Base-by-base conservation (phyloP, 2,113 vertebrate species). In the Mesembrinibis cayennensis region DNA sequence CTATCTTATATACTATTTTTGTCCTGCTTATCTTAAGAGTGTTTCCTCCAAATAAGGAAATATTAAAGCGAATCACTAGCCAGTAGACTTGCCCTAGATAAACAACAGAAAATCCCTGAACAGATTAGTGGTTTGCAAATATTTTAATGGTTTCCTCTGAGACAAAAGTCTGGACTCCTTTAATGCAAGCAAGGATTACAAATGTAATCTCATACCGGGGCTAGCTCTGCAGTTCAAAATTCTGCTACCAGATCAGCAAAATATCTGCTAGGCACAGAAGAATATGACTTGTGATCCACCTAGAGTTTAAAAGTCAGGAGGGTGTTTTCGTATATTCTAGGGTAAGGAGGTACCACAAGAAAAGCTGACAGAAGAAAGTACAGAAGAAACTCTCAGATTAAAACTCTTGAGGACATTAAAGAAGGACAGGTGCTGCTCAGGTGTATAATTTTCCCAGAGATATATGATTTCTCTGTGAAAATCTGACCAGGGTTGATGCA, bases 41-140 rank as follows among this genome's bases (percentile, higher is more conserved):
- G 7, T 56, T 27, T 50, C 30, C 16, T 71, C 9, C 40, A 92
- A 82, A 86, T n/a, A 92, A 85, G 38, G 44, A 82, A 86, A 94
- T 55, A 55, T 17, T 82, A 80, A 86, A 74, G 2, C 63, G 17
- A 78, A 78, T 63, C 47, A 49, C 58, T 74, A 87, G 36, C 34
- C 72, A 52, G 44, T n/a, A 81, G 72, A n/a, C 36, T 87, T 91
- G 92, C 7, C 89, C 87, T 77, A 89, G 63, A 95, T 91, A 95
- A 96, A 93, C 42, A 90, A 72, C 34, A 36, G 63, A 89, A 95
- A 94, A 96, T 91, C 87, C 67, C 63, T 36, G 34, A 87, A 70
- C 23, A 73, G 93, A 95, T 96, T 87, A 93, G 55, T 5, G 23
- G 27, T 74, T 81, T 73, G 82, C 58, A 89, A 94, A 91, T 61